Percentiles rank a stretch among this genome's conserved stretches.
phyloP scores from a whole-genome alignment of 2,113 vertebrate genomes.

The Chrysochloris asiatica region DNA sequence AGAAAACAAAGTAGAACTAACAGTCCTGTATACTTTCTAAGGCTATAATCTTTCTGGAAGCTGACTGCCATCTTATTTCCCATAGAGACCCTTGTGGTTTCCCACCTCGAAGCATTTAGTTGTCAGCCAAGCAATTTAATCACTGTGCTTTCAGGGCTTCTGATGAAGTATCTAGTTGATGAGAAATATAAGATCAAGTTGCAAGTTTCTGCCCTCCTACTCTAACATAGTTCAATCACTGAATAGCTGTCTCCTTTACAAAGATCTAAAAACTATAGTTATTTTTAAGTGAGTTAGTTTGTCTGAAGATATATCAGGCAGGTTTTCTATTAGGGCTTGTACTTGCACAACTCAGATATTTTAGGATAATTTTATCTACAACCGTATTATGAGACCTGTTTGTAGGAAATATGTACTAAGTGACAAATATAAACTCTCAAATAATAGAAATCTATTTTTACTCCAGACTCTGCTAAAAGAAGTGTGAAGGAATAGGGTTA shows the following conservation, averaged over 20 bases:
- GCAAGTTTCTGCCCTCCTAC: neutral
- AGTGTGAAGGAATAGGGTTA: neutral
- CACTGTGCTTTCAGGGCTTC: no score
- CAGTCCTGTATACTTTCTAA: neutral
- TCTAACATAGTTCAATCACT: neutral
- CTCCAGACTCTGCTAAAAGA: neutral
- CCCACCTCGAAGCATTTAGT: neutral
- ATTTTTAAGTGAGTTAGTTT: slow-evolving; percentile 22
- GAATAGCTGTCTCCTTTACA: neutral
- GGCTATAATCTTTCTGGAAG: neutral
- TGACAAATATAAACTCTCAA: neutral
- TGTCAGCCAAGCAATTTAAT: no score
- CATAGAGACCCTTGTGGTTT: neutral
- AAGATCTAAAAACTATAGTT: neutral
- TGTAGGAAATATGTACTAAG: neutral
- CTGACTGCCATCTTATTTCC: neutral
- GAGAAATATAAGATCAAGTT: neutral
- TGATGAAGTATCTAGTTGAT: neutral
- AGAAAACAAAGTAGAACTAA: neutral
- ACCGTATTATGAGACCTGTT: neutral
- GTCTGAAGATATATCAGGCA: neutral
- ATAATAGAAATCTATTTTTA: neutral
- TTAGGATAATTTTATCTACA: neutral
- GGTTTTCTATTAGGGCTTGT: neutral
- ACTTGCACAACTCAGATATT: neutral